These are phyloP conservation scores for Hydrocynus forskahlii DNA, from an alignment of 2,797 vertebrate genomes.

Conservation along the genomic window DNA sequence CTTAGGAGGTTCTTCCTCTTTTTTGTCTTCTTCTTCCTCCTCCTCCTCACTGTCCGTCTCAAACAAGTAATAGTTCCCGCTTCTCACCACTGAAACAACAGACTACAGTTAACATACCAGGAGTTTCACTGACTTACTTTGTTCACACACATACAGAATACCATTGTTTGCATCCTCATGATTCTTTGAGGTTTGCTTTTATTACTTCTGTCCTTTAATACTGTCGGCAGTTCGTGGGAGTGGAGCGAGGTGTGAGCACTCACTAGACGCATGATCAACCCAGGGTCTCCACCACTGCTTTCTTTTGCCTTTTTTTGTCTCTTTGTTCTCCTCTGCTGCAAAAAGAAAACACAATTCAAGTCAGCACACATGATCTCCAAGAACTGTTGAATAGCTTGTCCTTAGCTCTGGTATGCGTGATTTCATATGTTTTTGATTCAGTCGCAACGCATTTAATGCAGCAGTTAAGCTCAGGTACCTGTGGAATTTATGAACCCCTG, in stretches of 20 bases:
- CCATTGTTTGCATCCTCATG: background rate
- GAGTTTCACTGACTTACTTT: background rate
- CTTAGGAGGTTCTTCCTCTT: conserved; percentile 82
- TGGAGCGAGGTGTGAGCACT: conserved; percentile 72
- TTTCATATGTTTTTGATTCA: conserved; percentile 57
- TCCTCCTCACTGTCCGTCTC: conserved; percentile 95
- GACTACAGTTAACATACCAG: background rate
- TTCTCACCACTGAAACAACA: conserved; percentile 88
- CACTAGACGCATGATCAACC: conserved; percentile 97
- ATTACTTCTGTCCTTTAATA: background rate
- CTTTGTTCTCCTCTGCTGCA: conserved; percentile 84
- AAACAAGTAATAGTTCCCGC: conserved; percentile 98
- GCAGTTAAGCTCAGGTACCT: conserved; percentile 50
- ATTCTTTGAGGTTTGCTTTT: background rate
- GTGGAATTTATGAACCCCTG: conserved; percentile 50
- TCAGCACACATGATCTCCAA: conserved; percentile 9
- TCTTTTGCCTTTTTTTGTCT: conserved; percentile 86
- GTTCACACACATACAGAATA: background rate
- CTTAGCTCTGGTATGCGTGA: conserved; percentile 37
- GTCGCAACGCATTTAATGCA: conserved; percentile 54
- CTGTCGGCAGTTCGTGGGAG: background rate
- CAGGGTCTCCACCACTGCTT: conserved; percentile 97
- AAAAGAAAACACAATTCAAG: background rate
- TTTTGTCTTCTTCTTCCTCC: conserved; percentile 86
- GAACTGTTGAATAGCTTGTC: conserved; percentile 23